Base-by-base conservation (phyloP, 2,797 vertebrate species). In the Dryobates pubescens region DNA sequence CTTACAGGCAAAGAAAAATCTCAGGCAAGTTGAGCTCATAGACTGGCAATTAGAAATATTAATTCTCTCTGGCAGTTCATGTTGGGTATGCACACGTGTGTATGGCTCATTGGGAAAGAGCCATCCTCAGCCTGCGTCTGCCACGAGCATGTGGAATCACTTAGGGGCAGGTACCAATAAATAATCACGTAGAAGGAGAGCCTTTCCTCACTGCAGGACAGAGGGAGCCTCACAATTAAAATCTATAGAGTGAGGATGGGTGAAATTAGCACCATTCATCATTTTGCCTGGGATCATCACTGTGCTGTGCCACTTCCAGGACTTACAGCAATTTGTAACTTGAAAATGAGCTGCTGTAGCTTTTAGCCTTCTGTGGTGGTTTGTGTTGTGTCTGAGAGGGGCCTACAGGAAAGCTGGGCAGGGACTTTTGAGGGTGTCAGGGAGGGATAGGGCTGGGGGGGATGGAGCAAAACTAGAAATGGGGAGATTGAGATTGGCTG, bases 311-410 rank as follows among this genome's bases (percentile, higher is more conserved):
- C 51, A 54, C 45, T 90, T 94, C 94, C 82, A 94, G 89, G 76
- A 51, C 10, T 68, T 80, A 88, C 7, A 67, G 29, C 17, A 86
- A 67, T 83, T 96, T 96, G 93, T 89, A 76, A 80, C 56, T 47
- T 51, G 53, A 85, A 84, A 95, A 92, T 30, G 64, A 90, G n/a
- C 32, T 78, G 22, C 32, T 89, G 36, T 27, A 10, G 1, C 1
- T 80, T 75, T 64, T 47, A 2, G 4, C 41, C 4, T 70, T 78
- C 72, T 41, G 3, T 34, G 20, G 30, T n/a, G n/a, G 30, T 13
- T 59, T 59, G 17, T 45, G 45, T 45, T 18, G 17, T 45, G 7
- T 41, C 13, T 41, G 41, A 41, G 15, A 16, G 41, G 41, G 41
- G 41, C 14, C 41, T 41, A 41, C 41, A 41, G 15, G 41, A 41